These are phyloP conservation scores for Erythrocercus mccallii DNA, from an alignment of 2,113 vertebrate species.

Conservation along the genomic window DNA sequence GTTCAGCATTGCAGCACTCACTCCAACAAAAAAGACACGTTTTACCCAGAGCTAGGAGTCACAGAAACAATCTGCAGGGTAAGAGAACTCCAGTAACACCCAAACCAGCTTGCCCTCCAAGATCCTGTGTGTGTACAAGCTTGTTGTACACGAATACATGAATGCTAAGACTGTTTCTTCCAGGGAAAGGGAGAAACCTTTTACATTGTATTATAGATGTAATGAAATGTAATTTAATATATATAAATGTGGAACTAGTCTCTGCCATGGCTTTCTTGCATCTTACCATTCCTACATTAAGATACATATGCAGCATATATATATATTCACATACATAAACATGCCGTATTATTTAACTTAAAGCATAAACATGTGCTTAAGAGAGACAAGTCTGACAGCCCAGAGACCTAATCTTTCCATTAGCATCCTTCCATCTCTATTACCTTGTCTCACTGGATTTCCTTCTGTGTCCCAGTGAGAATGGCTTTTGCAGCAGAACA, in stretches of 20 bases:
- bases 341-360: constrained; percentile 56
- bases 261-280: neutral
- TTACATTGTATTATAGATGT: neutral
- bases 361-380: constrained; percentile 71
- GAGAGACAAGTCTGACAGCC: constrained; percentile 72
- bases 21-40: neutral
- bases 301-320: neutral
- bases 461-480: constrained; percentile 57
- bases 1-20: neutral
- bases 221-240: constrained; percentile 34
- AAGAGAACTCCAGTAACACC: constrained; percentile 21
- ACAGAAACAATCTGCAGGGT: neutral
- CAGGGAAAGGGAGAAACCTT: neutral
- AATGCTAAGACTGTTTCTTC: constrained; percentile 35
- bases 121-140: neutral
- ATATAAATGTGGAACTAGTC: neutral
- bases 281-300: constrained; percentile 13
- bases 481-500: constrained; percentile 59
- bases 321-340: constrained; percentile 38
- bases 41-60: neutral
- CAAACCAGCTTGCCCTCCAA: neutral
- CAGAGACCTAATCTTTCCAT: constrained; percentile 67
- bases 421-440: constrained; percentile 70
- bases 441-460: constrained; percentile 79
- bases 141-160: neutral